A percentile compares a stretch with the other conserved stretches of the same genome.
Evolutionary conservation across 1,140 invertebrate genomes (phyloP).

Genomic region (Plodia interpunctella): DNA sequence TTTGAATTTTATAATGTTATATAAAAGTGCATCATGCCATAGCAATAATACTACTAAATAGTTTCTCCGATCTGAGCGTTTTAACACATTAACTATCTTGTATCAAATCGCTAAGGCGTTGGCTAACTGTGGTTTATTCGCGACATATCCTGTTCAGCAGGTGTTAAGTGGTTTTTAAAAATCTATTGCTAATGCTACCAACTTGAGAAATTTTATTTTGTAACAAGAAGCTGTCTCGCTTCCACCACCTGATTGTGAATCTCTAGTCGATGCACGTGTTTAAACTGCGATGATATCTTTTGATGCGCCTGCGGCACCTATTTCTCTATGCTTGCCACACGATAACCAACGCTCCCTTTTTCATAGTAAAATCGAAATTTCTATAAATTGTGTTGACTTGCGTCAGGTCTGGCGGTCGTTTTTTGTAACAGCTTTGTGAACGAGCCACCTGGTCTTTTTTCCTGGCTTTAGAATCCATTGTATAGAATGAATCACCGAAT

Average conservation of each 20-base stretch:
- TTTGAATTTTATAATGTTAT: too few relatives aligned
- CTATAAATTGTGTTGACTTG: slow-evolving; percentile 22
- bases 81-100: too few relatives aligned
- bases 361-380: slow-evolving; percentile 38
- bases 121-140: too few relatives aligned
- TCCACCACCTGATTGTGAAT: slow-evolving; percentile 57
- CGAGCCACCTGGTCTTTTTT: slow-evolving; percentile 71
- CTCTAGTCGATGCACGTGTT: slow-evolving; percentile 60
- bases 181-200: slow-evolving; percentile 27
- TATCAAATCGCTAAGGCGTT: too few relatives aligned
- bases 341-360: slow-evolving; percentile 37
- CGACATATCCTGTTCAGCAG: background rate
- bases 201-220: slow-evolving; percentile 38
- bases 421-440: slow-evolving; percentile 53
- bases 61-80: too few relatives aligned
- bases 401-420: slow-evolving; percentile 36
- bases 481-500: slow-evolving; percentile 55
- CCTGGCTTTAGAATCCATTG: slow-evolving; percentile 48
- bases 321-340: slow-evolving; percentile 24
- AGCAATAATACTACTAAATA: too few relatives aligned
- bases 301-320: slow-evolving; percentile 33
- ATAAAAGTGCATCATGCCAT: too few relatives aligned
- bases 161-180: slow-evolving; percentile 8
- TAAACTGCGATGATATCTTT: slow-evolving; percentile 49
- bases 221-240: slow-evolving; percentile 33